These are phyloP conservation scores for Distichodus sexfasciatus DNA, from an alignment of 2,797 vertebrate species.

Conservation along the genomic window DNA sequence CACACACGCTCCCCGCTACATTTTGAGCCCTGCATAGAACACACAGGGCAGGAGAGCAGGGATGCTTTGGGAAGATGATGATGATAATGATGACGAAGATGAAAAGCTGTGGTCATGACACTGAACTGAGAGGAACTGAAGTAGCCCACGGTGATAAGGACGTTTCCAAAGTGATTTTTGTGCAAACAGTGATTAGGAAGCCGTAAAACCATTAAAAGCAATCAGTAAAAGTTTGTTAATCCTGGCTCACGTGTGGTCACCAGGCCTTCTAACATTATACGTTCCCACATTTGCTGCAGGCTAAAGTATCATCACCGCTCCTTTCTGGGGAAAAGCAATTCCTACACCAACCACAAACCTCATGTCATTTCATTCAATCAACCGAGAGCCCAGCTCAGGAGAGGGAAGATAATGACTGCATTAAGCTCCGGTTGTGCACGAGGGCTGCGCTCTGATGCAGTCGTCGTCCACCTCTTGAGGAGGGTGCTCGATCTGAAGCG, in stretches of 20 bases:
- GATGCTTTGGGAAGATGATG: too few species aligned
- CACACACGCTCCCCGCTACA: neutral
- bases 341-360: constrained; percentile 17
- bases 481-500: constrained; percentile 11
- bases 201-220: too few species aligned
- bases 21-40: neutral
- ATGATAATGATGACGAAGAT: too few species aligned
- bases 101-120: too few species aligned
- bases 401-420: constrained; percentile 4
- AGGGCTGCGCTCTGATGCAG: neutral
- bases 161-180: too few species aligned
- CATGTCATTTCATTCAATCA: constrained; percentile 6
- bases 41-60: too few species aligned
- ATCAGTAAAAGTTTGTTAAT: too few species aligned
- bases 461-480: neutral
- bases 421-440: neutral
- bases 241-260: too few species aligned
- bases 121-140: too few species aligned
- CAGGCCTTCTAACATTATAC: too few species aligned
- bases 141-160: too few species aligned
- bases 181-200: too few species aligned
- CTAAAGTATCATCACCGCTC: constrained; percentile 59
- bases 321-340: constrained; percentile 50
- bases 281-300: constrained; percentile 40
- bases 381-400: neutral